Conservation (phyloP, 2,888 invertebrate species). For the Eupeodes latifasciatus region DNA sequence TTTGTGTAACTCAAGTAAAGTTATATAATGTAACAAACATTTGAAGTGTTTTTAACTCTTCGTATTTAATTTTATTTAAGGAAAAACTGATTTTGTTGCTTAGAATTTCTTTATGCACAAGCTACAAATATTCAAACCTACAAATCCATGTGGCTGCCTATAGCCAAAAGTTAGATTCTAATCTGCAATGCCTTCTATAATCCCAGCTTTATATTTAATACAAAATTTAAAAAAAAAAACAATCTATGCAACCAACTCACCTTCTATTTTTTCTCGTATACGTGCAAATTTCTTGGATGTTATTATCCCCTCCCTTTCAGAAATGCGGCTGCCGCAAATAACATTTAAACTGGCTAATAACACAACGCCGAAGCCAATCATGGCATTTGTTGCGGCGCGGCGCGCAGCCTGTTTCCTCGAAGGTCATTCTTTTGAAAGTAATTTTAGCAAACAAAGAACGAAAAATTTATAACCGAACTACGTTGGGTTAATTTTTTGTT, state of each 20-base stretch:
- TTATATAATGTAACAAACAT: too few species aligned
- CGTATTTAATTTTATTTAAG: too few species aligned
- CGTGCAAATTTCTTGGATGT: not conserved
- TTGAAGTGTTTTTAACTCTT: too few species aligned
- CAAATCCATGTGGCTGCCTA: too few species aligned
- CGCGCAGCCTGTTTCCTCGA: conserved; percentile 12
- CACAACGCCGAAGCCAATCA: not conserved
- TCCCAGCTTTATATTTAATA: not conserved
- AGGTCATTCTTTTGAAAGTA: conserved; percentile 17
- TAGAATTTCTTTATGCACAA: too few species aligned
- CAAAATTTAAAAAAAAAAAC: not conserved
- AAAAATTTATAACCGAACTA: not conserved
- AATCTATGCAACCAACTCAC: not conserved
- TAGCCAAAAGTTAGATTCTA: not conserved
- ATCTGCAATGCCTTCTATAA: not conserved
- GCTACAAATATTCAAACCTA: too few species aligned
- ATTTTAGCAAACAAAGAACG: conserved; percentile 17
- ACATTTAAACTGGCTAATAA: conserved; percentile 5
- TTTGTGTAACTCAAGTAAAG: too few species aligned
- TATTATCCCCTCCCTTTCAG: not conserved
- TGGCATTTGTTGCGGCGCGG: not conserved
- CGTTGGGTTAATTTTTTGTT: not conserved
- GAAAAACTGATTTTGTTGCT: too few species aligned
- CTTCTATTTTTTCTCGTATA: not conserved
- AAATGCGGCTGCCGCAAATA: not conserved